phyloP scores from a whole-genome alignment of 2,797 vertebrate species.

The Garrulus glandarius region DNA sequence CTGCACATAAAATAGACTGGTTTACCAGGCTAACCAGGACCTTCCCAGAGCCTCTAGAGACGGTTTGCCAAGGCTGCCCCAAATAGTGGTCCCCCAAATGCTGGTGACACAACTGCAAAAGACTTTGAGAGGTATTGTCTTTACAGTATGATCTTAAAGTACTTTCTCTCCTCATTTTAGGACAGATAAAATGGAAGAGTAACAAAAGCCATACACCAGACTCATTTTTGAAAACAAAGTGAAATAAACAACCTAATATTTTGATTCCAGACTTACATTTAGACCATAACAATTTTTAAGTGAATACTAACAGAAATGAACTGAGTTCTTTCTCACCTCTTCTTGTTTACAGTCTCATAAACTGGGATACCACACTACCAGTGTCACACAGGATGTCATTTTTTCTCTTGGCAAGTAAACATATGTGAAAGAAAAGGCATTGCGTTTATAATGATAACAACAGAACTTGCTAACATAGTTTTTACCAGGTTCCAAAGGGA shows the following conservation, averaged over 20 bases:
- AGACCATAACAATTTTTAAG: background rate
- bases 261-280: background rate
- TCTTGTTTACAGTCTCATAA: slow-evolving; percentile 52
- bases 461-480: slow-evolving; percentile 23
- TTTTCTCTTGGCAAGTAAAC: slow-evolving; percentile 58
- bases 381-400: slow-evolving; percentile 52
- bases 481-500: slow-evolving; percentile 45
- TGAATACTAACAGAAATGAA: slow-evolving; percentile 5
- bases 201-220: background rate
- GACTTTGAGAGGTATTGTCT: background rate
- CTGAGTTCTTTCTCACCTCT: background rate
- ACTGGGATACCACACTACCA: slow-evolving; percentile 59
- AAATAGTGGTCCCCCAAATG: background rate
- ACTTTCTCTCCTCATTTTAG: background rate
- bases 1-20: background rate
- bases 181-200: background rate
- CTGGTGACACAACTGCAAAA: background rate
- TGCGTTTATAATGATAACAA: slow-evolving; percentile 47
- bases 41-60: background rate
- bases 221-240: background rate
- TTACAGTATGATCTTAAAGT: background rate
- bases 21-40: background rate
- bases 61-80: background rate
- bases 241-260: background rate
- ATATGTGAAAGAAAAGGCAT: slow-evolving; percentile 41